Conservation (phyloP, 2,797 vertebrate genomes). For the Enteromius afrohamiltoni region DNA sequence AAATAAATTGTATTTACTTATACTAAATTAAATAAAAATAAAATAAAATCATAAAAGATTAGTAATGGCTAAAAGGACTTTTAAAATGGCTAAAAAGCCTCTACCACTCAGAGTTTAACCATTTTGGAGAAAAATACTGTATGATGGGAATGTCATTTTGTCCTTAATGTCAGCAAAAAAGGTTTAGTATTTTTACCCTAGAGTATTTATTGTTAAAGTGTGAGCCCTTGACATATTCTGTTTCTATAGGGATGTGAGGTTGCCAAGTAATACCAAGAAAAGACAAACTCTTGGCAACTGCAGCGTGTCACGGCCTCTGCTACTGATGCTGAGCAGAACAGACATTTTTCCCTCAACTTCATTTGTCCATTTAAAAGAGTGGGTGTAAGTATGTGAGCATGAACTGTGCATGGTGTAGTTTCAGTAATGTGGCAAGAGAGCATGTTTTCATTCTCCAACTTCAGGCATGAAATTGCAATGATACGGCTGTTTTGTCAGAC, state of each 20-base stretch:
- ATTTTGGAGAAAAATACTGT: conserved; percentile 11
- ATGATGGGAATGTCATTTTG: conserved; percentile 32
- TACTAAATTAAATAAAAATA: not conserved
- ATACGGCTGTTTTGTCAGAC: conserved; percentile 21
- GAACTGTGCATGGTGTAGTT: conserved; percentile 15
- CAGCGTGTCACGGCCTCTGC: not conserved
- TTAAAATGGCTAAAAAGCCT: no score
- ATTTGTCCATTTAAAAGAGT: conserved; percentile 23
- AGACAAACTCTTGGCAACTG: conserved; percentile 29
- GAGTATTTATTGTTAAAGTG: conserved; percentile 29
- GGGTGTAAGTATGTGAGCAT: conserved; percentile 6
- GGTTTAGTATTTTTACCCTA: conserved; percentile 40
- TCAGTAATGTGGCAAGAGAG: conserved; percentile 26
- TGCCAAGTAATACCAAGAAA: conserved; percentile 50
- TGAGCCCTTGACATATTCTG: conserved; percentile 25
- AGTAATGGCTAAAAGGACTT: not conserved
- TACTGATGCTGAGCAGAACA: conserved; percentile 7
- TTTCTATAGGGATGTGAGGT: conserved; percentile 34
- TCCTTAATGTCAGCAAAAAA: conserved; percentile 29
- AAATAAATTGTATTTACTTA: no score
- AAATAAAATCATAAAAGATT: not conserved
- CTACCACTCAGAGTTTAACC: not conserved
- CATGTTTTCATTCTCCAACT: conserved; percentile 11
- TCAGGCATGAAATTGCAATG: conserved; percentile 41
- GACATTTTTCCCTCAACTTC: not conserved